These are phyloP conservation scores for Microcebus murinus DNA, from an alignment of 2,113 vertebrate genomes.

Conservation along the genomic window DNA sequence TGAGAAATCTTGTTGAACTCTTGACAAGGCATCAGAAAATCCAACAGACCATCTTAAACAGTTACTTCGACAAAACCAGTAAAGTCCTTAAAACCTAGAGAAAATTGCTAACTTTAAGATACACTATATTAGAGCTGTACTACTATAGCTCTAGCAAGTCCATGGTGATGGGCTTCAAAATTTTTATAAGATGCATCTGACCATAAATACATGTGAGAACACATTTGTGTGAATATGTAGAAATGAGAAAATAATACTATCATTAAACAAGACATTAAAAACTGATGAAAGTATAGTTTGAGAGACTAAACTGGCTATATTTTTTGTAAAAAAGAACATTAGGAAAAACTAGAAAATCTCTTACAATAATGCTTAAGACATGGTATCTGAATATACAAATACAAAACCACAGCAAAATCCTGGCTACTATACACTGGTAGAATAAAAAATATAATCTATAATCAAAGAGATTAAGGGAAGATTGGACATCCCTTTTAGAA, in stretches of 20 bases:
- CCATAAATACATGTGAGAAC: neutral
- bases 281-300: neutral
- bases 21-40: slow-evolving; percentile 59
- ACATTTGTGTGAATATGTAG: neutral
- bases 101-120: slow-evolving; percentile 47
- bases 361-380: slow-evolving; percentile 22
- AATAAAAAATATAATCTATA: slow-evolving; percentile 53
- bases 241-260: slow-evolving; percentile 38
- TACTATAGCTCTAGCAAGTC: neutral
- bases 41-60: slow-evolving; percentile 6
- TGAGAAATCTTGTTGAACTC: slow-evolving; percentile 58
- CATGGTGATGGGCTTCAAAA: neutral
- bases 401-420: slow-evolving; percentile 57
- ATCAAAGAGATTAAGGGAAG: slow-evolving; percentile 26
- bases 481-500: slow-evolving; percentile 16
- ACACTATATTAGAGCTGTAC: neutral
- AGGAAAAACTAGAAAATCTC: slow-evolving; percentile 46
- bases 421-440: neutral
- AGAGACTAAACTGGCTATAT: neutral
- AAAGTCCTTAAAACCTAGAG: slow-evolving; percentile 34
- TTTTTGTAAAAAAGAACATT: neutral
- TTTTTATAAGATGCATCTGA: neutral
- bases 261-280: slow-evolving; percentile 36
- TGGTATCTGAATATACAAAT: slow-evolving; percentile 54
- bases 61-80: slow-evolving; percentile 43